A percentile compares a stretch with the other conserved stretches of the same genome.
phyloP scores from a whole-genome alignment of 2,797 vertebrate species.

The Sebastes goodei region DNA sequence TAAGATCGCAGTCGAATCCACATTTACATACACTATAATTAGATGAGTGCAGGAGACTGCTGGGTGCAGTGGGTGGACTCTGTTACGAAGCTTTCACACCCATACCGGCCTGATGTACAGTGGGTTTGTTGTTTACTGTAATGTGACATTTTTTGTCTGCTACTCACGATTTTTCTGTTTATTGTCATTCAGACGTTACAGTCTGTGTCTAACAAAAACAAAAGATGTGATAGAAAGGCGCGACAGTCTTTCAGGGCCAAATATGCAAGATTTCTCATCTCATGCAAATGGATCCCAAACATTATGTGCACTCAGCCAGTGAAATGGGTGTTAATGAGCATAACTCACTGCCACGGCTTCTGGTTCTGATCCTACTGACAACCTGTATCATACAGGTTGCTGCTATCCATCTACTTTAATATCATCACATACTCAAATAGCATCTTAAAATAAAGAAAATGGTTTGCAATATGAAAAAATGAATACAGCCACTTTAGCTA shows the following conservation, averaged over 20 bases:
- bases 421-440: neutral
- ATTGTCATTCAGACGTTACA: neutral
- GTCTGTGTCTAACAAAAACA: neutral
- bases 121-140: neutral
- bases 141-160: neutral
- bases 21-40: conserved; percentile 48
- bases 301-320: neutral
- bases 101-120: neutral
- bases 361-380: neutral
- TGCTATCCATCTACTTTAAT: neutral
- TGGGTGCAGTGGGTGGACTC: conserved; percentile 33
- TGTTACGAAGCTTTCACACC: conserved; percentile 14
- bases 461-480: neutral
- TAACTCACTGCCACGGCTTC: neutral
- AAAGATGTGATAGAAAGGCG: neutral
- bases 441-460: neutral
- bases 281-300: neutral
- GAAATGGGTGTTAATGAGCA: neutral
- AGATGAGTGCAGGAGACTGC: conserved; percentile 23
- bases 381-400: neutral
- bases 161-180: neutral
- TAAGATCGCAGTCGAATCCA: conserved; percentile 32
- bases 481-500: neutral
- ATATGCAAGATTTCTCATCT: neutral
- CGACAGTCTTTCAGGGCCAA: neutral